phyloP scores from a whole-genome alignment of 2,113 vertebrate genomes.

The Bucco capensis region DNA sequence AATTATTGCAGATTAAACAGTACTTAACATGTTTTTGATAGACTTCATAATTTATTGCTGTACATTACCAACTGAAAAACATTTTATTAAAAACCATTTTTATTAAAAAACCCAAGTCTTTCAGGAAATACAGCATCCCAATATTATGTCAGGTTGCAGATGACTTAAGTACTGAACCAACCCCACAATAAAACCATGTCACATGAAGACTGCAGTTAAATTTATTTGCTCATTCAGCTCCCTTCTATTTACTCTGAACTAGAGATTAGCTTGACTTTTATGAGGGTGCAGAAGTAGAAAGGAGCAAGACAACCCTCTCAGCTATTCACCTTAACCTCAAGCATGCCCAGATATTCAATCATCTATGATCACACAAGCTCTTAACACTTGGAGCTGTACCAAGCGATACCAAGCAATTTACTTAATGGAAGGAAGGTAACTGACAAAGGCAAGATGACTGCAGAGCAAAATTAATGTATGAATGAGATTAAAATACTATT shows the following conservation, averaged over 20 bases:
- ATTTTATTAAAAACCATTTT: not conserved
- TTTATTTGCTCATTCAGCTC: not conserved
- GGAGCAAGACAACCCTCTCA: not conserved
- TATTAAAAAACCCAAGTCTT: not conserved
- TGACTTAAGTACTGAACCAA: not conserved
- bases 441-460: not conserved
- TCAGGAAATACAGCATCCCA: not conserved
- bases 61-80: not conserved
- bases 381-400: not conserved
- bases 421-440: not conserved
- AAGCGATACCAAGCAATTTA: not conserved
- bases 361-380: not conserved
- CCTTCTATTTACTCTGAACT: not conserved
- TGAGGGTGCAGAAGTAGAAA: not conserved
- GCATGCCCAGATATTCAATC: not conserved
- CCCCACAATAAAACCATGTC: not conserved
- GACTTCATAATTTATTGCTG: not conserved
- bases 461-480: not conserved
- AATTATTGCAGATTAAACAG: not conserved
- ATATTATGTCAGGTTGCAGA: not conserved
- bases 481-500: not conserved
- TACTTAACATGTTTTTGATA: not conserved
- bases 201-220: not conserved
- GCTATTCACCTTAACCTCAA: not conserved
- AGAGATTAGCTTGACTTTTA: not conserved